Conservation (phyloP, 2,888 invertebrate genomes). For the Agrochola macilenta region DNA sequence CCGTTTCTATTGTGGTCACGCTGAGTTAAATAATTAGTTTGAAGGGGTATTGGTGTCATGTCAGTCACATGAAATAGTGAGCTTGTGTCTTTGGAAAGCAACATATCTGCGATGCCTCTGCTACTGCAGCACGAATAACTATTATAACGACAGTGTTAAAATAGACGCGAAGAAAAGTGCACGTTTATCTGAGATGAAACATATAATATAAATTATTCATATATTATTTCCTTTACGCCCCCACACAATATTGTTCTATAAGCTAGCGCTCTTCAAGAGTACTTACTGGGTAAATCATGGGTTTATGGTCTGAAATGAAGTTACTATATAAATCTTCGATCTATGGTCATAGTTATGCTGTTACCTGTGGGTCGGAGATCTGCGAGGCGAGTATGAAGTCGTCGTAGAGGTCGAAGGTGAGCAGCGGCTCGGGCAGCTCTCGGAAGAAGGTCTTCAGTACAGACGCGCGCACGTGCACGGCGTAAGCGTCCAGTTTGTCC, state of each 20-base stretch:
- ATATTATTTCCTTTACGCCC: no score
- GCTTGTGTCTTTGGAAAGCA: background rate
- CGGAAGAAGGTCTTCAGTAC: conserved; percentile 97
- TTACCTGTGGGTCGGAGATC: conserved; percentile 94
- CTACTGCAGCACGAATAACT: background rate
- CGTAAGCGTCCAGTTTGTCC: conserved; percentile 94
- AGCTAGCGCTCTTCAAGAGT: no score
- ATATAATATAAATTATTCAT: no score
- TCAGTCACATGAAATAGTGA: background rate
- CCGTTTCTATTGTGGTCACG: no score
- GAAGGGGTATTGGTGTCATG: background rate
- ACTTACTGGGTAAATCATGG: background rate
- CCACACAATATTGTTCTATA: no score
- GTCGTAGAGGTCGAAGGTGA: conserved; percentile 98
- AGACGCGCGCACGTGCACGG: conserved; percentile 97
- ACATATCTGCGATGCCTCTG: background rate
- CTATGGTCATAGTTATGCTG: background rate
- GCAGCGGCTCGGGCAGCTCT: conserved; percentile 97
- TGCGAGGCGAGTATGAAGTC: conserved; percentile 97
- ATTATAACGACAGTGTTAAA: no score
- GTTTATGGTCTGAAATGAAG: background rate
- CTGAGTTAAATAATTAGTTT: background rate
- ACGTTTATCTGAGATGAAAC: no score
- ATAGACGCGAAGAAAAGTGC: no score
- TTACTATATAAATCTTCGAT: background rate